These are phyloP conservation scores for Desoria tigrina DNA, from an alignment of 2,888 invertebrate genomes.

Conservation along the genomic window DNA sequence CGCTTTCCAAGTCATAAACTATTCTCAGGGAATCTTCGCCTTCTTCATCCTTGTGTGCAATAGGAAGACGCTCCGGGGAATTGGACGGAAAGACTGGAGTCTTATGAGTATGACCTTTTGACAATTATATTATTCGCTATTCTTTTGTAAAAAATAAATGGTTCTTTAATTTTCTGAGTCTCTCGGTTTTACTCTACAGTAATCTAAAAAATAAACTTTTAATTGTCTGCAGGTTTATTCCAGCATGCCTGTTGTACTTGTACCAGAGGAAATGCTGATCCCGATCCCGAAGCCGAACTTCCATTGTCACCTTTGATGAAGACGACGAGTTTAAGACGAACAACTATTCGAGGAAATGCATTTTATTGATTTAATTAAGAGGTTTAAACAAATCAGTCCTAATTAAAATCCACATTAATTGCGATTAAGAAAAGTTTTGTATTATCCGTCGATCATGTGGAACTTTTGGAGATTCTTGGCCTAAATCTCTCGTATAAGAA, in stretches of 20 bases:
- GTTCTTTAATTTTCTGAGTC: not conserved
- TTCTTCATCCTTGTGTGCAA: constrained; percentile 40
- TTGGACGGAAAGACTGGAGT: constrained; percentile 25
- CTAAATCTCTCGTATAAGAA: too few relatives aligned
- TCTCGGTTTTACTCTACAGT: too few relatives aligned
- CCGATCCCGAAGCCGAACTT: constrained; percentile 10
- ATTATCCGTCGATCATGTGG: too few relatives aligned
- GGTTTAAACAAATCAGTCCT: too few relatives aligned
- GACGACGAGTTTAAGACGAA: constrained; percentile 25
- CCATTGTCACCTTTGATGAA: constrained; percentile 43
- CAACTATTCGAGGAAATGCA: constrained; percentile 32
- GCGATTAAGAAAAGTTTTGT: too few relatives aligned
- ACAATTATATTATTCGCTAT: too few relatives aligned
- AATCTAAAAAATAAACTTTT: too few relatives aligned
- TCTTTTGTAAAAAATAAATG: too few relatives aligned
- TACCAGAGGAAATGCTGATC: constrained; percentile 13
- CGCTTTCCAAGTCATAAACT: constrained; percentile 9
- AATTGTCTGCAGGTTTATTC: constrained; percentile 35
- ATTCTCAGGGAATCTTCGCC: constrained; percentile 37
- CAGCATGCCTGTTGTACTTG: constrained; percentile 39
- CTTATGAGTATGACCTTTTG: constrained; percentile 2
- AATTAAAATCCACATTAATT: not conserved
- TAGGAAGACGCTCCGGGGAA: constrained; percentile 32
- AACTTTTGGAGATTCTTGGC: too few relatives aligned
- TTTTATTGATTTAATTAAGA: constrained; percentile 26